These are phyloP conservation scores for Balearica regulorum DNA, from an alignment of 2,797 vertebrate species.

Conservation along the genomic window DNA sequence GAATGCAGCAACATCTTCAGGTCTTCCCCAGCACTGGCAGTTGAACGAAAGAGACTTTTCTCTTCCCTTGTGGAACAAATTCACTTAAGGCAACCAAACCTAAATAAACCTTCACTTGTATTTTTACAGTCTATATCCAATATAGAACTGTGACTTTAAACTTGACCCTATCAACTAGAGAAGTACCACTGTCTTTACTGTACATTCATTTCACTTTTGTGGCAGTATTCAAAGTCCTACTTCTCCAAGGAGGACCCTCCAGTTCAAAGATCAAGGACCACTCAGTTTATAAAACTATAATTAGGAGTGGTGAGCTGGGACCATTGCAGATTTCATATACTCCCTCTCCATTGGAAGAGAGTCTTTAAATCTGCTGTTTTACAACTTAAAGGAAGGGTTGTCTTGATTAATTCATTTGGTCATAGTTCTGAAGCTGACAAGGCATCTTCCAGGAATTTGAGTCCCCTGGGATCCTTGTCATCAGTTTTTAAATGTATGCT, in stretches of 20 bases:
- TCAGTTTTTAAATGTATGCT: slow-evolving; percentile 62
- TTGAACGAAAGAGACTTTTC: not conserved
- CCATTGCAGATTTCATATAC: slow-evolving; percentile 72
- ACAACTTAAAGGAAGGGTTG: slow-evolving; percentile 64
- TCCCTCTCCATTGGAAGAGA: slow-evolving; percentile 63
- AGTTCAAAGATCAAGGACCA: slow-evolving; percentile 52
- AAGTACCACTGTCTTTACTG: not conserved
- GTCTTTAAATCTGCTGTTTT: slow-evolving; percentile 78
- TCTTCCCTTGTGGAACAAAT: not conserved
- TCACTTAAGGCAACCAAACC: not conserved
- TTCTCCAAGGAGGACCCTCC: slow-evolving; percentile 11
- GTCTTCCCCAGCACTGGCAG: not conserved
- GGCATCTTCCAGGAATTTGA: slow-evolving; percentile 70
- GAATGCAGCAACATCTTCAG: not conserved
- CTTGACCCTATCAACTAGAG: not conserved
- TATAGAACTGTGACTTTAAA: not conserved
- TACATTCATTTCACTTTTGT: not conserved
- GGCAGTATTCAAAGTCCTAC: not conserved
- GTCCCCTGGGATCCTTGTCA: slow-evolving; percentile 65
- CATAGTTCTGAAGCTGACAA: slow-evolving; percentile 70
- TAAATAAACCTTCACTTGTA: not conserved
- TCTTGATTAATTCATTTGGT: slow-evolving; percentile 74
- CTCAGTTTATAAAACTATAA: slow-evolving; percentile 72
- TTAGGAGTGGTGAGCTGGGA: slow-evolving; percentile 72
- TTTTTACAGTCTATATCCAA: not conserved